A percentile compares a stretch with the other conserved stretches of the same genome.
phyloP scores from a whole-genome alignment of 1,140 invertebrate genomes.

The Calycopis cecrops region DNA sequence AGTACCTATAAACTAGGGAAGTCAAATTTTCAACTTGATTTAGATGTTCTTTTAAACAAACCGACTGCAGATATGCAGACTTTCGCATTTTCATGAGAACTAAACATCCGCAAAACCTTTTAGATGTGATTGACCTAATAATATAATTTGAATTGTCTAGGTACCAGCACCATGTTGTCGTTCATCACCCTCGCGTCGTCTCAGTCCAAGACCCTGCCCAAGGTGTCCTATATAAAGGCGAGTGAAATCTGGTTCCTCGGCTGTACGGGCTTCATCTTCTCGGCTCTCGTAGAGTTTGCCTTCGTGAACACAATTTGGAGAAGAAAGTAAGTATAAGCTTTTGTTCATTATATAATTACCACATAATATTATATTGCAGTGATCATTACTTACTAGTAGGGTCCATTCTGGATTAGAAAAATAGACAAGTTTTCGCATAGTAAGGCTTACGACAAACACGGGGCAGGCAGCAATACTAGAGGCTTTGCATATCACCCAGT shows the following conservation, averaged over 20 bases:
- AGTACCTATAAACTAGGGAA: no score
- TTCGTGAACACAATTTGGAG: constrained; percentile 93
- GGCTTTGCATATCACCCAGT: no score
- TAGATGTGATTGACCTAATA: no score
- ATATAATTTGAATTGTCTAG: constrained; percentile 58
- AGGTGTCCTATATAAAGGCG: constrained; percentile 93
- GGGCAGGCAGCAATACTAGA: no score
- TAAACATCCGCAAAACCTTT: no score
- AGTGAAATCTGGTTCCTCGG: constrained; percentile 93
- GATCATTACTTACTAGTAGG: neutral
- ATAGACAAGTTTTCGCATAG: no score
- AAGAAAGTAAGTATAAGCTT: constrained; percentile 78
- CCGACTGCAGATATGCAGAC: no score
- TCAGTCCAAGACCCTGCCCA: constrained; percentile 88
- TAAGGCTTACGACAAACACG: no score
- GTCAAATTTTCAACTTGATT: no score
- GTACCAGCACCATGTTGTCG: constrained; percentile 89
- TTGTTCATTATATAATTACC: neutral
- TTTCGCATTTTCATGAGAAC: no score
- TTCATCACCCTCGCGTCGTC: constrained; percentile 91
- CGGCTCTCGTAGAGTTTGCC: constrained; percentile 91
- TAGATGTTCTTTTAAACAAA: no score
- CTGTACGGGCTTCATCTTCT: constrained; percentile 89
- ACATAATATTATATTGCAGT: neutral
- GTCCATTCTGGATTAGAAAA: no score